phyloP scores from a whole-genome alignment of 2,113 vertebrate genomes.

The Tachycineta bicolor region DNA sequence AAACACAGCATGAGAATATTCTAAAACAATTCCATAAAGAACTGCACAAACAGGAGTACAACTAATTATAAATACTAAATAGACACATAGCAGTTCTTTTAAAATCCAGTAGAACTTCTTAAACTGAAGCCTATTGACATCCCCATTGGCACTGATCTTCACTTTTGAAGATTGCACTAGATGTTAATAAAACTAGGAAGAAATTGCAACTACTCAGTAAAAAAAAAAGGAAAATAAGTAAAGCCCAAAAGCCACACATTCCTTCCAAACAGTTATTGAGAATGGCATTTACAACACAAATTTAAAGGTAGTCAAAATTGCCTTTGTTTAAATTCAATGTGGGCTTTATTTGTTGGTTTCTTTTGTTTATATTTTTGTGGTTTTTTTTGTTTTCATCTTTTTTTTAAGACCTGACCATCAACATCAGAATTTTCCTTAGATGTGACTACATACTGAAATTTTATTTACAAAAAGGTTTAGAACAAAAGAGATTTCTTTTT shows the following conservation, averaged over 20 bases:
- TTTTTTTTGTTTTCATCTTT: too few relatives aligned
- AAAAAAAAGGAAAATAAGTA: not conserved
- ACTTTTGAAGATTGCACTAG: not conserved
- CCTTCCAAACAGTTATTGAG: not conserved
- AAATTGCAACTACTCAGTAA: not conserved
- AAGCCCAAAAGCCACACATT: not conserved
- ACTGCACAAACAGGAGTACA: not conserved
- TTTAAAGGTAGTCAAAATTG: not conserved
- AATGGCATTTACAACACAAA: not conserved
- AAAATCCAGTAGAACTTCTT: not conserved
- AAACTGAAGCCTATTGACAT: not conserved
- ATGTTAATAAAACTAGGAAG: not conserved
- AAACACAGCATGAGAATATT: not conserved
- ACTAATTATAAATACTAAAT: not conserved
- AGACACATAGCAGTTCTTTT: not conserved
- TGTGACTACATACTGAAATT: not conserved
- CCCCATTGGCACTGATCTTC: not conserved
- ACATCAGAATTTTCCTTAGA: not conserved
- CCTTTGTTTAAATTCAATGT: not conserved
- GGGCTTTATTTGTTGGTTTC: not conserved
- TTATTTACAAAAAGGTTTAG: not conserved
- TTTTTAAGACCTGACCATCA: not conserved
- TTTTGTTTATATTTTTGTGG: too few relatives aligned
- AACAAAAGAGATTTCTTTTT: not conserved
- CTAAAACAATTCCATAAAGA: not conserved